These are phyloP conservation scores for Anastatus disparis DNA, from an alignment of 1,140 invertebrate species.

Conservation along the genomic window DNA sequence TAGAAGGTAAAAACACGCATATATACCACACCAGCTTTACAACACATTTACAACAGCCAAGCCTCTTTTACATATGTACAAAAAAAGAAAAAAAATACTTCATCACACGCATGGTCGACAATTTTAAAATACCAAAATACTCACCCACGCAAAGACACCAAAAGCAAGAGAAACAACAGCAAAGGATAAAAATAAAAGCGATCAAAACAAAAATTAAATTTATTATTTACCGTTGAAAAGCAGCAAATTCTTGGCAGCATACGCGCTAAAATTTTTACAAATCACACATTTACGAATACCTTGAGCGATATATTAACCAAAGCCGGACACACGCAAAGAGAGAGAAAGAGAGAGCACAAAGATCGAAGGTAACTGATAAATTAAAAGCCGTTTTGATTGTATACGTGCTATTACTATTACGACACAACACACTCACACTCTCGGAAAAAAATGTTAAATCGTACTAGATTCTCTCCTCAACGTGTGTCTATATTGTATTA, in stretches of 20 bases:
- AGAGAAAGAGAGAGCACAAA: too few relatives aligned
- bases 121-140: neutral
- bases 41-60: too few relatives aligned
- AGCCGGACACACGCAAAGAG: too few relatives aligned
- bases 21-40: too few relatives aligned
- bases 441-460: neutral
- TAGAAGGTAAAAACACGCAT: neutral
- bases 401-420: too few relatives aligned
- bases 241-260: neutral
- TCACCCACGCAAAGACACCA: neutral
- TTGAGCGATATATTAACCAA: too few relatives aligned
- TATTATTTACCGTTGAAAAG: neutral
- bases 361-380: neutral
- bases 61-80: neutral
- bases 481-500: neutral
- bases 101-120: neutral
- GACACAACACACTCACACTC: too few relatives aligned
- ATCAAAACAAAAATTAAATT: neutral
- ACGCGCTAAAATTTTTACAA: neutral
- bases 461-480: neutral
- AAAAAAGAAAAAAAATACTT: neutral
- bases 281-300: neutral
- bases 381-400: too few relatives aligned
- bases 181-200: neutral
- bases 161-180: neutral